A percentile compares a stretch with the other conserved stretches of the same genome.
Conservation (phyloP, 2,113 vertebrate genomes). For the Orientallactaga bullata region DNA sequence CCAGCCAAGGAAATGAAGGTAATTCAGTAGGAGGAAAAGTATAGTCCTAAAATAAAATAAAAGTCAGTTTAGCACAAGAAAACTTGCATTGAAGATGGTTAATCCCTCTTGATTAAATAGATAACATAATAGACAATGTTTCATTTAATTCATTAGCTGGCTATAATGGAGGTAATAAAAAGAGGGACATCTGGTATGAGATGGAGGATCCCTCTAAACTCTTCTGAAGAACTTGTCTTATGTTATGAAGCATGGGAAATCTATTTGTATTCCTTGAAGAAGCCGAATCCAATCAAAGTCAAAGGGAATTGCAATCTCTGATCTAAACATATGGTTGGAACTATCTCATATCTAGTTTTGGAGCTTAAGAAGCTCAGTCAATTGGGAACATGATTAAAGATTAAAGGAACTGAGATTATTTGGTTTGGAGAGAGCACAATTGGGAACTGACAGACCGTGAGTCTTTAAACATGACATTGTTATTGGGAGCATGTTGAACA, state of each 20-base stretch:
- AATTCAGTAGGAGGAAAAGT: conserved; percentile 45
- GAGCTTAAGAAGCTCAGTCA: conserved; percentile 51
- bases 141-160: conserved; percentile 26
- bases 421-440: conserved; percentile 63
- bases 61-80: background rate
- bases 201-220: background rate
- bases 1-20: background rate
- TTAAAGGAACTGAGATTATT: conserved; percentile 76
- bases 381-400: conserved; percentile 66
- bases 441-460: conserved; percentile 43
- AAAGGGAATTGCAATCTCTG: conserved; percentile 52
- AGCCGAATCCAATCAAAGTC: conserved; percentile 72
- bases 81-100: conserved; percentile 4
- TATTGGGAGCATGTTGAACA: conserved; percentile 56
- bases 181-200: conserved; percentile 1
- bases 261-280: conserved; percentile 41
- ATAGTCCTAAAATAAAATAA: conserved; percentile 5
- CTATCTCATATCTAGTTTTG: conserved; percentile 66
- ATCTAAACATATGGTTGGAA: conserved; percentile 73
- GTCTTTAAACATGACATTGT: conserved; percentile 64
- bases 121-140: conserved; percentile 11
- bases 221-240: conserved; percentile 67
- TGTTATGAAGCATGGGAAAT: conserved; percentile 26
- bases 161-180: conserved; percentile 44
- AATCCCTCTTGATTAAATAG: background rate